These are phyloP conservation scores for Patella pellucida DNA, from an alignment of 2,888 invertebrate genomes.

Conservation along the genomic window DNA sequence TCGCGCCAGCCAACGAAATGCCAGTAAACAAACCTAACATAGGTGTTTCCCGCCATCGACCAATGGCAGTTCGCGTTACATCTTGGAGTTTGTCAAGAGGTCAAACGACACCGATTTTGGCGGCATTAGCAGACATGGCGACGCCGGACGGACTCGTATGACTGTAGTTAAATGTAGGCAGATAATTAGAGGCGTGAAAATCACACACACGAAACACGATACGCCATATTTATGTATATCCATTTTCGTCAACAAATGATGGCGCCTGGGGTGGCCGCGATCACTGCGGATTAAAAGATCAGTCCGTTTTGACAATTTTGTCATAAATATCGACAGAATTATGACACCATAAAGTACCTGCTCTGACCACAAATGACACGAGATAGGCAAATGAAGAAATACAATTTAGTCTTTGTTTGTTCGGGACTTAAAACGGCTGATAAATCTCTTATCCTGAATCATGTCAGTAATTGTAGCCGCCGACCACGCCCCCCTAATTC, in stretches of 20 bases:
- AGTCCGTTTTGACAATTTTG: conserved; percentile 2
- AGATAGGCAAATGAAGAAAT: neutral
- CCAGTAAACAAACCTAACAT: conserved; percentile 9
- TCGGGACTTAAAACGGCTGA: neutral
- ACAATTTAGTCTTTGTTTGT: conserved; percentile 3
- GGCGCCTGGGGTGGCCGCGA: conserved; percentile 8
- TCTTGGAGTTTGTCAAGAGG: neutral
- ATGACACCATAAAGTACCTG: conserved; percentile 1
- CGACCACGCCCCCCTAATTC: neutral
- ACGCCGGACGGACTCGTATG: neutral
- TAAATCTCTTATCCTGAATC: neutral
- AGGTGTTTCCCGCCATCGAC: neutral
- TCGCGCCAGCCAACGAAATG: conserved; percentile 11
- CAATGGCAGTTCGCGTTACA: neutral
- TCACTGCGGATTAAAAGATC: neutral
- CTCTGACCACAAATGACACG: neutral
- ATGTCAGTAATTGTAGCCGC: neutral
- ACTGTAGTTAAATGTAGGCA: conserved; percentile 9
- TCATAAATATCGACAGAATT: conserved; percentile 2
- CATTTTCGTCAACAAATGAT: conserved; percentile 5
- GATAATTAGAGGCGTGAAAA: conserved; percentile 11
- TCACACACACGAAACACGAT: neutral
- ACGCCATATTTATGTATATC: conserved; percentile 4
- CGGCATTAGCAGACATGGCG: neutral
- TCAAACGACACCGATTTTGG: conserved; percentile 5